Evolutionary conservation across 1,140 invertebrate species (phyloP), one percentile per base, ranked within the genome.

Genomic region (Palaemon carinicauda): DNA sequence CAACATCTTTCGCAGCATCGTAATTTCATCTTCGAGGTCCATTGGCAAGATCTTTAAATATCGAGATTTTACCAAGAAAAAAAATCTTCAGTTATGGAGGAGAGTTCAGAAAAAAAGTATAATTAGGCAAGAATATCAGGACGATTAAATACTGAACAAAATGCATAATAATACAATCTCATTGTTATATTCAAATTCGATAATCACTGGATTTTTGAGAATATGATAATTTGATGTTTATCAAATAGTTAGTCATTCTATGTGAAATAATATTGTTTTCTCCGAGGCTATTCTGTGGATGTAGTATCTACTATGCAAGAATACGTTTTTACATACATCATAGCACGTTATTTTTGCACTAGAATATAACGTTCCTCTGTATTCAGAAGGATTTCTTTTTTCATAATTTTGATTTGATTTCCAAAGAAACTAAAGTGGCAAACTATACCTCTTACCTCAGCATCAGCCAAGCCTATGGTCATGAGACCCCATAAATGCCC

Each of bases 401-500:
- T 41, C 41, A 41, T 12, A n/a, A 41, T 41, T 41, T 41, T 41
- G 41, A 4, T 9, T 9, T 12, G 12, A 27, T 83, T 53, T 21
- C 56, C 29, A 71, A 56, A 73, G 14, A 51, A 21, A 53, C 85
- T 54, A 0, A 51, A 54, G 1, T 74, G 21, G 19, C 41, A 51
- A 27, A 79, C 51, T n/a, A 89, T 56, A 19, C 75, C 73, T 51
- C 87, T 78, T 53, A 90, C 75, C 21, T 60, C 24, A 1, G 69
- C 56, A 53, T 89, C 88, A 21, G 86, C 78, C 15, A 89, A 81
- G 17, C 75, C 77, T 5, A 89, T 41, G 2, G 54, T 81, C 71
- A 89, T 81, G 17, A 89, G 78, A 27, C 69, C 89, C 89, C 89
- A 90, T 3, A 90, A 73, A 10, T 69, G 60, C 9, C 89, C 89